Evolutionary conservation across 2,113 vertebrate species (phyloP).

Genomic region (Lophura nycthemera): DNA sequence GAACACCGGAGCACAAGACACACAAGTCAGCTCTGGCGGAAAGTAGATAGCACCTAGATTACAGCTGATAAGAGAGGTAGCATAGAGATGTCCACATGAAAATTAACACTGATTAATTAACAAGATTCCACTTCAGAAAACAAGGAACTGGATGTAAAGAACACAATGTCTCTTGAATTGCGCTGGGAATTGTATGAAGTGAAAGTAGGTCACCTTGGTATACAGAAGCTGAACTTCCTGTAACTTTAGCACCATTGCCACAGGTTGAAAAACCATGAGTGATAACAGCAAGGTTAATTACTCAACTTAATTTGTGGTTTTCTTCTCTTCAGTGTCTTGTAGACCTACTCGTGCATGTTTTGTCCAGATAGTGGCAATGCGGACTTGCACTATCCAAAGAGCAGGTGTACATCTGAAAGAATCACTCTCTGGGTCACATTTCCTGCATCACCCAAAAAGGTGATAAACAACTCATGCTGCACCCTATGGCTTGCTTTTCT

Average conservation of each 20-base stretch:
- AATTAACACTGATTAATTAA: not conserved
- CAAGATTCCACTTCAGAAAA: not conserved
- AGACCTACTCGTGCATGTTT: rapidly evolving
- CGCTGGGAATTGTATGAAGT: not conserved
- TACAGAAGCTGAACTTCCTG: not conserved
- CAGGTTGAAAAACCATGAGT: not conserved
- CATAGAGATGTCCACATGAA: not conserved
- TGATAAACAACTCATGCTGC: not conserved
- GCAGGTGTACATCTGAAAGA: not conserved
- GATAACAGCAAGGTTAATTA: not conserved
- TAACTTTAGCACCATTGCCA: not conserved
- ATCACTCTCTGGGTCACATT: not conserved
- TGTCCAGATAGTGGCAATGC: not conserved
- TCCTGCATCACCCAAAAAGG: not conserved
- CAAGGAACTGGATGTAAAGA: not conserved
- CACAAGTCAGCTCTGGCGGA: not conserved
- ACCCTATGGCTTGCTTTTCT: not conserved
- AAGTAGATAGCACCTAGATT: not conserved
- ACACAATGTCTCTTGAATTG: not conserved
- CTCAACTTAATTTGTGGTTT: not conserved
- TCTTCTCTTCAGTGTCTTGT: not conserved
- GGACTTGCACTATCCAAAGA: not conserved
- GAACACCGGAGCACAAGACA: not conserved
- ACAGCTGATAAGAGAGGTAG: not conserved
- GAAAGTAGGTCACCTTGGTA: not conserved